These are phyloP conservation scores for Condylostylus longicornis DNA, from an alignment of 1,140 invertebrate species.

Conservation along the genomic window DNA sequence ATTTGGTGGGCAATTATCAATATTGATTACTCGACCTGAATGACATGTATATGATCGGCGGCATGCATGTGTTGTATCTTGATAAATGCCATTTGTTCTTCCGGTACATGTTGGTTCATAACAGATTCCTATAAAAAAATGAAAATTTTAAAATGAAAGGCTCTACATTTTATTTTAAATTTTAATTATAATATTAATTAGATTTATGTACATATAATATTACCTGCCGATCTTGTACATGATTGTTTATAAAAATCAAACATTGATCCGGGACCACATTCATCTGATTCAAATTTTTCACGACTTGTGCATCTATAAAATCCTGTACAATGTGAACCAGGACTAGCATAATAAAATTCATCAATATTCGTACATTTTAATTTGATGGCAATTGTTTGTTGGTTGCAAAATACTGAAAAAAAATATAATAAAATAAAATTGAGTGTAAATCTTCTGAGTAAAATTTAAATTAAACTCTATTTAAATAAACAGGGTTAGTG, in stretches of 20 bases:
- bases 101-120: constrained; percentile 31
- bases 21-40: constrained; percentile 18
- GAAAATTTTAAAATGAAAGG: too few species aligned
- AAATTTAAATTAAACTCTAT: too few species aligned
- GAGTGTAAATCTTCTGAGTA: not conserved
- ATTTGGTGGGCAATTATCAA: constrained; percentile 9
- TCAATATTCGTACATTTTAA: constrained; percentile 6
- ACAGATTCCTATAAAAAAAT: constrained; percentile 16
- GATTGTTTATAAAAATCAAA: constrained; percentile 20
- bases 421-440: not conserved
- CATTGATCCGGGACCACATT: constrained; percentile 13
- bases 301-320: constrained; percentile 16
- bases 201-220: too few species aligned
- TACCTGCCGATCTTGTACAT: constrained; percentile 9
- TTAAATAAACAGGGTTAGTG: too few species aligned
- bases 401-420: not conserved
- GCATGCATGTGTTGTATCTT: constrained; percentile 25
- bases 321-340: constrained; percentile 13
- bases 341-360: constrained; percentile 7
- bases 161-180: too few species aligned
- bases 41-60: constrained; percentile 22
- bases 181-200: not conserved
- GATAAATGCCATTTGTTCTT: constrained; percentile 23
- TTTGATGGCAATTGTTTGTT: not conserved
- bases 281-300: constrained; percentile 8